These are phyloP conservation scores for Agrypnia vestita DNA, from an alignment of 1,140 invertebrate genomes.

Conservation along the genomic window DNA sequence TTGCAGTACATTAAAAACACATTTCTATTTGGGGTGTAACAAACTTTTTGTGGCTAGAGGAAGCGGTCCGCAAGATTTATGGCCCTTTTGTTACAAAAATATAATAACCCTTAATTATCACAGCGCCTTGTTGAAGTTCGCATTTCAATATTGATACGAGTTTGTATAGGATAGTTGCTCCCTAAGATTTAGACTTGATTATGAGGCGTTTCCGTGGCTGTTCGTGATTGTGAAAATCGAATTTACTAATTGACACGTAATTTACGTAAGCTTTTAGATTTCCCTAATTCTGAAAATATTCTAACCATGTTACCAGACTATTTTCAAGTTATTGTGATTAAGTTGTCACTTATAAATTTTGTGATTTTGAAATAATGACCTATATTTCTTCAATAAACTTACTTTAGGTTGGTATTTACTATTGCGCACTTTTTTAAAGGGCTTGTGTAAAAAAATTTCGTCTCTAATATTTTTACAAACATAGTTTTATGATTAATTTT, in stretches of 20 bases:
- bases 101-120: slow-evolving; percentile 61
- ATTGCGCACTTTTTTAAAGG: no score
- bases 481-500: no score
- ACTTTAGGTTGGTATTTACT: no score
- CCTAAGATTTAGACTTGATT: slow-evolving; percentile 1
- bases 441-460: no score
- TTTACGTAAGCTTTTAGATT: neutral
- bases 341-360: no score
- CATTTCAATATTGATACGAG: slow-evolving; percentile 60
- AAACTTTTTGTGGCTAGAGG: slow-evolving; percentile 52
- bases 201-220: neutral
- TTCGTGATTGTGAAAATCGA: slow-evolving; percentile 9
- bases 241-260: slow-evolving; percentile 31
- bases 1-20: slow-evolving; percentile 60
- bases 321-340: no score
- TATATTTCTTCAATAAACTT: no score
- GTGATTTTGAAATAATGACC: no score
- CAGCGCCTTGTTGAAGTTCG: slow-evolving; percentile 60
- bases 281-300: no score
- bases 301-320: no score
- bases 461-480: no score
- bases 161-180: slow-evolving; percentile 26
- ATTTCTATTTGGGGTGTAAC: slow-evolving; percentile 55
- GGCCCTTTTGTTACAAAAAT: slow-evolving; percentile 59
- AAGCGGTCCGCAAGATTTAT: slow-evolving; percentile 60